Evolutionary conservation across 37 sponge, comb jelly and placozoan species (phyloP).

Genomic region (Eunapius fragilis): DNA sequence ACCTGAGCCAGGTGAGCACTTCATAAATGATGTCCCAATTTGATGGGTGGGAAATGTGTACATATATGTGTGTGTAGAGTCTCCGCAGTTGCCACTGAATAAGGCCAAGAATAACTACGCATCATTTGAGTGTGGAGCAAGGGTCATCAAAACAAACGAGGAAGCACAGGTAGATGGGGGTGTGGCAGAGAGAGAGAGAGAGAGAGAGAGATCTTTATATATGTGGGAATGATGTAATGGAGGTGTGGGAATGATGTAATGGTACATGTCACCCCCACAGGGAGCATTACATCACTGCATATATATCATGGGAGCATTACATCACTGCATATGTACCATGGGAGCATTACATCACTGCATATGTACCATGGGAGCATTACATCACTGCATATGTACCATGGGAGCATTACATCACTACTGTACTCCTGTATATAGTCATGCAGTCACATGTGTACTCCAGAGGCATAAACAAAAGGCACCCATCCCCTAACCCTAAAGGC

Average conservation of each 20-base stretch:
- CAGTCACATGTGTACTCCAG: too few relatives aligned
- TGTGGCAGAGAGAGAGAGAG: too few relatives aligned
- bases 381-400: background rate
- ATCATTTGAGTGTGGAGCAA: conserved; percentile 92
- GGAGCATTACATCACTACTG: too few relatives aligned
- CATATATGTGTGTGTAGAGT: background rate
- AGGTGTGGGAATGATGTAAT: too few relatives aligned
- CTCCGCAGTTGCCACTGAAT: background rate
- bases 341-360: background rate
- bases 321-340: background rate
- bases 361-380: background rate
- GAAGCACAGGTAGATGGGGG: conserved; percentile 55
- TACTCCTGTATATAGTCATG: background rate
- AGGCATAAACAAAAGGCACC: too few relatives aligned
- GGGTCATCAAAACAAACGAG: conserved; percentile 70
- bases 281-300: background rate
- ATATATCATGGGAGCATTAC: background rate
- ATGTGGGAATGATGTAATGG: background rate
- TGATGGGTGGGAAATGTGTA: background rate
- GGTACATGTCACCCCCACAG: background rate
- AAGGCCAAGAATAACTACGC: conserved; percentile 81
- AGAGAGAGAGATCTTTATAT: background rate
- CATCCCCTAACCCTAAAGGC: too few relatives aligned
- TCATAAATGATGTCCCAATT: background rate
- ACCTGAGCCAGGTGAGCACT: background rate